These are phyloP conservation scores for Gymnocheta viridis DNA, from an alignment of 2,888 invertebrate species.

Conservation along the genomic window DNA sequence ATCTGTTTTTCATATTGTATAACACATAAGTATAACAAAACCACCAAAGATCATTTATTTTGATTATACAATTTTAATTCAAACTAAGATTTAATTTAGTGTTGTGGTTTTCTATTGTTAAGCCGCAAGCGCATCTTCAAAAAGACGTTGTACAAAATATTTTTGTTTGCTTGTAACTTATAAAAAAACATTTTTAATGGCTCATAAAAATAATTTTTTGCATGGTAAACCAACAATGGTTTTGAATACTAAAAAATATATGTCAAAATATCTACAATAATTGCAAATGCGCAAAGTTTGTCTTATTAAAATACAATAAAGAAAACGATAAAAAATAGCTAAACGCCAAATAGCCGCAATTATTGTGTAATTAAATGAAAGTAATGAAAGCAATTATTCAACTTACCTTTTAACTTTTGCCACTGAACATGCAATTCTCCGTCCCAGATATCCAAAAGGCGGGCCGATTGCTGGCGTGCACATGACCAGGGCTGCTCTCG, in stretches of 20 bases:
- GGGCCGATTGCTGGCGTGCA: conserved; percentile 84
- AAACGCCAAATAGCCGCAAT: background rate
- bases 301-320: background rate
- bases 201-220: conserved; percentile 12
- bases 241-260: background rate
- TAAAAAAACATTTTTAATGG: background rate
- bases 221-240: background rate
- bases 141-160: background rate
- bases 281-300: background rate
- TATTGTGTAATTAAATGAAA: background rate
- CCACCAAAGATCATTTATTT: background rate
- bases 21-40: too few relatives aligned
- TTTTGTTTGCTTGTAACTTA: background rate
- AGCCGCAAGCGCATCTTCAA: background rate
- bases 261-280: background rate
- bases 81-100: background rate
- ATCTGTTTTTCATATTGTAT: too few relatives aligned
- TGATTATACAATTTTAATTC: too few relatives aligned
- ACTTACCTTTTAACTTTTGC: conserved; percentile 81
- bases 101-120: conserved; percentile 4
- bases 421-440: conserved; percentile 77
- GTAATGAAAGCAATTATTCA: background rate
- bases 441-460: conserved; percentile 82
- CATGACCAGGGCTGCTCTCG: conserved; percentile 83
- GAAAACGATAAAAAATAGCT: background rate